phyloP scores from a whole-genome alignment of 1,140 invertebrate genomes.

The Cataglyphis hispanica region DNA sequence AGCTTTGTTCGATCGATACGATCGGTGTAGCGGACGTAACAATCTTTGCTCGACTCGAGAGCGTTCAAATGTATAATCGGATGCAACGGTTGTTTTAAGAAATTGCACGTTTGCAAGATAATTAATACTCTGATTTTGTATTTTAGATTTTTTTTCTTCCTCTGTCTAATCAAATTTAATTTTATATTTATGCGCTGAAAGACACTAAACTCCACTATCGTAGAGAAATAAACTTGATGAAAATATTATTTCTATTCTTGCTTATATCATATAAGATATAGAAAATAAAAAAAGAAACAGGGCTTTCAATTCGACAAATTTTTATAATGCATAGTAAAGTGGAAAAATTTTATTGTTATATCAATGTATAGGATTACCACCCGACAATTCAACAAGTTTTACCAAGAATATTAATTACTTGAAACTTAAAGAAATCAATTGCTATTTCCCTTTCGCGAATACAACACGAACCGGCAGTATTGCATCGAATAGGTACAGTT shows the following conservation, averaged over 20 bases:
- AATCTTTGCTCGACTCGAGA: too few species aligned
- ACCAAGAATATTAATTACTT: not conserved
- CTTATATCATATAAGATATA: not conserved
- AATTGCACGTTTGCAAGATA: too few species aligned
- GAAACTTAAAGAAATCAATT: constrained; percentile 17
- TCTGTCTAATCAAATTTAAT: too few species aligned
- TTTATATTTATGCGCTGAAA: too few species aligned
- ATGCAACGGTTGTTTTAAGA: not conserved
- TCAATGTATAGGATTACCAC: not conserved
- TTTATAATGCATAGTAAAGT: not conserved
- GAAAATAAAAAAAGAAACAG: not conserved
- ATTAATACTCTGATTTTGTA: too few species aligned
- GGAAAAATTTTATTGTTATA: not conserved
- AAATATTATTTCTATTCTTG: not conserved
- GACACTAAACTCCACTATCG: too few species aligned
- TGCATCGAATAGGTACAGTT: constrained; percentile 41
- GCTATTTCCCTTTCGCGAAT: not conserved
- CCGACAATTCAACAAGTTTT: not conserved
- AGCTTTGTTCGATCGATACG: too few species aligned
- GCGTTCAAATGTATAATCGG: not conserved
- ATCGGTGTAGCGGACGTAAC: too few species aligned
- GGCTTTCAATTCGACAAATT: not conserved
- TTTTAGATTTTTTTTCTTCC: too few species aligned
- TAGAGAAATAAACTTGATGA: not conserved
- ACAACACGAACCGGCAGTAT: not conserved